Base-by-base conservation (phyloP, 2,797 vertebrate species). In the Enteromius anoplus region DNA sequence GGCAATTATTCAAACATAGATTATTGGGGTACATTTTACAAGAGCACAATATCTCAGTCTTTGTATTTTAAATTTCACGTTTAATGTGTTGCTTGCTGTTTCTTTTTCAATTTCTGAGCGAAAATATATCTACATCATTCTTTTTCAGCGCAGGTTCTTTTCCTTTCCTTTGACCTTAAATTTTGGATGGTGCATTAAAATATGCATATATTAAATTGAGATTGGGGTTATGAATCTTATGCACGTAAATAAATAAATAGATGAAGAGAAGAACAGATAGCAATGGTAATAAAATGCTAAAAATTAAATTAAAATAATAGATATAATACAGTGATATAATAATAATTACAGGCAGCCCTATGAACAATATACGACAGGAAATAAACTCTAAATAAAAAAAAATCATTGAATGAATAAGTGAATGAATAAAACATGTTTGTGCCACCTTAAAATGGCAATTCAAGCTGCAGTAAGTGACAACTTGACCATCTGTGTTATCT, bases 311-410 rank as follows among this genome's bases (percentile, higher is more conserved):
- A 14, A 62, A 29, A 29, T 26, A 60, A 60, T 29, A 62, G 11
- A 62, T 15, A 7, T 37, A 37, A 37, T 37, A 29, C 9, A 4
- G 9, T 23, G 34, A 4, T 3, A 42, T 23, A 42, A 42, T 42
- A 2, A 5, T 3, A 29, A 62, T 62, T 2, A 78, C 86, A 70
- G 64, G 73, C 19, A 1, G 72, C 82, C 19, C 53, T 65, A 84
- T 83, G 45, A 87, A 62, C 34, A 58, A 86, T 49, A 68, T 58
- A 86, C 86, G 26, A 32, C 42, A 62, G 75, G 49, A 72, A 73
- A 29, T 1, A 14, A 26, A 60, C 6, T 7, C 5, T 79, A 72
- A 71, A 85, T 66, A 86, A 83, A 78, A 79, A 89, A 47, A 53
- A 51, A 53, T 53, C 19, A 7, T 21, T 51, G 5, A 53, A 53